Percentiles rank a stretch among this genome's conserved stretches.
Evolutionary conservation across 2,797 vertebrate genomes (phyloP).

Genomic region (Hyperoplus lanceolatus): DNA sequence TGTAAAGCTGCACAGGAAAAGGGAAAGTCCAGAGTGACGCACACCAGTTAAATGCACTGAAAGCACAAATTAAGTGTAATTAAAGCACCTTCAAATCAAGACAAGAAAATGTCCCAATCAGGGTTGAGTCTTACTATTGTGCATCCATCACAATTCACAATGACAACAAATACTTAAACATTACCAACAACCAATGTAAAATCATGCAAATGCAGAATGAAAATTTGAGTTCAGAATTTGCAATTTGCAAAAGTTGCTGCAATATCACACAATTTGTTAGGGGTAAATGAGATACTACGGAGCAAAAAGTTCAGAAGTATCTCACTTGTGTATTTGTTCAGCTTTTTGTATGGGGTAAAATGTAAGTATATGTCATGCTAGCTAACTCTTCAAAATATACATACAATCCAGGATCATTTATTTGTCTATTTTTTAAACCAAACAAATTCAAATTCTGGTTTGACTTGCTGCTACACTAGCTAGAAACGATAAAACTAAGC

Average conservation of each 20-base stretch:
- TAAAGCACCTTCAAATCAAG: not conserved
- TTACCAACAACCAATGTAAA: not conserved
- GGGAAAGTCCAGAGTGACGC: not conserved
- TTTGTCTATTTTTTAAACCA: no score
- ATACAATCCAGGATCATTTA: no score
- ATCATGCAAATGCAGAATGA: not conserved
- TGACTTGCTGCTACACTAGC: no score
- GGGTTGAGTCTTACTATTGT: not conserved
- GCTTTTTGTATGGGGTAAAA: not conserved
- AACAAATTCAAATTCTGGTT: no score
- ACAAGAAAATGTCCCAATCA: not conserved
- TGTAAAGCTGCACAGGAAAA: constrained; percentile 31
- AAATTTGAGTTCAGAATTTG: not conserved
- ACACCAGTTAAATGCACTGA: not conserved
- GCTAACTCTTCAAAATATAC: no score
- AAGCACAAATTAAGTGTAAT: not conserved
- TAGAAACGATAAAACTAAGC: no score
- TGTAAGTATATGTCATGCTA: no score
- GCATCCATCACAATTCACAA: not conserved
- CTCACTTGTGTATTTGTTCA: not conserved
- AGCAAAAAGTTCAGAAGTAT: not conserved
- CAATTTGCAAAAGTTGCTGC: not conserved
- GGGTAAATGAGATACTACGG: not conserved
- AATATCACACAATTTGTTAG: not conserved
- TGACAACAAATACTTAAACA: not conserved